phyloP scores from a whole-genome alignment of 2,113 vertebrate genomes.

The Nyctereutes procyonoides region DNA sequence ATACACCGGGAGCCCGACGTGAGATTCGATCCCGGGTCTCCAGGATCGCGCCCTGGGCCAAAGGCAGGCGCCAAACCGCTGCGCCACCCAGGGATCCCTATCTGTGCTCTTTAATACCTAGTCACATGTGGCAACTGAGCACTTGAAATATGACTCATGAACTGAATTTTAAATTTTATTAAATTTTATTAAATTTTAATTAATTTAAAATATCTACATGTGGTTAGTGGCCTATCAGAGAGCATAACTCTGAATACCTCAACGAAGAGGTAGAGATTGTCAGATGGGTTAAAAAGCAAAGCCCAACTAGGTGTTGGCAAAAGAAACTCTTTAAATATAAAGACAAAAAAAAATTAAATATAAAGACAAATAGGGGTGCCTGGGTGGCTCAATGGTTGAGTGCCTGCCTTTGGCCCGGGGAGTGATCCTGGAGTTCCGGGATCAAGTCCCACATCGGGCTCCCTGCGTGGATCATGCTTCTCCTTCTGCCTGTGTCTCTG shows the following conservation, averaged over 20 bases:
- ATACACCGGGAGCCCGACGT: too few relatives aligned
- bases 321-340: neutral
- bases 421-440: too few relatives aligned
- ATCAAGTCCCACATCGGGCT: too few relatives aligned
- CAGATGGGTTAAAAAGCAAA: neutral
- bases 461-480: too few relatives aligned
- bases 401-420: too few relatives aligned
- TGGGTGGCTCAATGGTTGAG: too few relatives aligned
- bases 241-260: neutral
- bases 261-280: neutral
- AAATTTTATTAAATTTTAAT: neutral
- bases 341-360: neutral
- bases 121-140: neutral
- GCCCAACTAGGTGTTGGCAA: neutral
- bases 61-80: too few relatives aligned
- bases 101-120: neutral
- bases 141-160: neutral
- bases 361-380: neutral
- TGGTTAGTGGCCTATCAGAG: neutral
- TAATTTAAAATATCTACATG: neutral
- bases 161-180: neutral
- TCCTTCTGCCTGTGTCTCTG: too few relatives aligned
- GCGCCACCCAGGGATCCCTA: too few relatives aligned
- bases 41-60: too few relatives aligned
- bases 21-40: too few relatives aligned